A percentile compares a stretch with the other conserved stretches of the same genome.
phyloP scores from a whole-genome alignment of 2,888 invertebrate genomes.

The Drosophila merina region DNA sequence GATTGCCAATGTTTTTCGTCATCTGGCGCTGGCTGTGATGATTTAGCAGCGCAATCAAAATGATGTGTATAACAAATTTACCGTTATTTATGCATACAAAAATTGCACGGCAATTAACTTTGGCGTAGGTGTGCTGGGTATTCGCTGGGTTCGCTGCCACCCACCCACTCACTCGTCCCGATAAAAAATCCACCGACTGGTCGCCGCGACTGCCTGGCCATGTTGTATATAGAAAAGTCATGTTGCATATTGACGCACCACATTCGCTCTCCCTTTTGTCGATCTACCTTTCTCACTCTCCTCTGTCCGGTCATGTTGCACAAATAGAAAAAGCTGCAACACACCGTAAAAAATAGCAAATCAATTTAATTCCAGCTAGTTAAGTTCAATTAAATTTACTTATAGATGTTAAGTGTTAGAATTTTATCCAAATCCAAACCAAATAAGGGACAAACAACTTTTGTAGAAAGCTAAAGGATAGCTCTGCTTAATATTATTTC shows the following conservation, averaged over 20 bases:
- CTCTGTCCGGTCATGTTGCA: slow-evolving; percentile 40
- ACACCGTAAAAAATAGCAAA: slow-evolving; percentile 3
- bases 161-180: slow-evolving; percentile 9
- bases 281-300: slow-evolving; percentile 11
- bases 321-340: slow-evolving; percentile 58
- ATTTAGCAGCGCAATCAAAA: slow-evolving; percentile 77
- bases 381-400: not conserved
- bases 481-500: too few relatives aligned
- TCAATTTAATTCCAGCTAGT: not conserved
- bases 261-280: slow-evolving; percentile 3
- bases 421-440: too few relatives aligned
- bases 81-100: slow-evolving; percentile 78
- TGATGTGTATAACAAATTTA: slow-evolving; percentile 79
- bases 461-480: too few relatives aligned
- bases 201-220: not conserved
- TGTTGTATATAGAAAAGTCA: slow-evolving; percentile 50
- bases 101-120: slow-evolving; percentile 79
- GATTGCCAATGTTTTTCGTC: slow-evolving; percentile 50
- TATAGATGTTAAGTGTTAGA: not conserved
- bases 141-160: not conserved
- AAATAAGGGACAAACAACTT: too few relatives aligned
- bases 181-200: slow-evolving; percentile 38
- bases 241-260: slow-evolving; percentile 61
- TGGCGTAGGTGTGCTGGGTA: slow-evolving; percentile 30
- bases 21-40: slow-evolving; percentile 51